Base-by-base conservation (phyloP, 1,140 invertebrate species). In the Aethina tumida region DNA sequence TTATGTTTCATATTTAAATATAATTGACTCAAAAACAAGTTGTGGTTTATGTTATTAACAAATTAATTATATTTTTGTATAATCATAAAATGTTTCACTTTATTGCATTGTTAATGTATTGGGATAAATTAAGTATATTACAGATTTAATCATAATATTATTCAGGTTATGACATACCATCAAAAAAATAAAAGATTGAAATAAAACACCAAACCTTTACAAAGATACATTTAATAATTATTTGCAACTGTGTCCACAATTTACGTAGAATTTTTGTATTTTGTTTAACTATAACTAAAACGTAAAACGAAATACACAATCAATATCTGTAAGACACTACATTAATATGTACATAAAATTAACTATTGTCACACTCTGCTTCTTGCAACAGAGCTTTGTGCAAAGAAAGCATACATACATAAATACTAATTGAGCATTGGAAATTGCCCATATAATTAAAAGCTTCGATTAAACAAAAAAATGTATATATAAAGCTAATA, bases 171-270 rank as follows among this genome's bases (percentile, higher is more conserved):
- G n/a, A n/a, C n/a, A n/a, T n/a, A n/a, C n/a, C n/a, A n/a, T n/a
- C n/a, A n/a, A n/a, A n/a, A n/a, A n/a, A n/a, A n/a, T n/a, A n/a
- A n/a, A n/a, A n/a, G n/a, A n/a, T n/a, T 20, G 10, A 38, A 39
- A 19, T n/a, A 32, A 39, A 39, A 21, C 16, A 15, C 4, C 12
- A 22, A 18, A 24, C 22, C 24, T 39, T 43, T 48, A 49, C 41
- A 49, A 49, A 49, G 43, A 44, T 49, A 49, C 47, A 46, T 49
- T 49, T 40, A 49, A 35, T 49, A 25, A 36, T 41, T 41, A 49
- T 49, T 49, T 46, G 43, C 43, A 46, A 39, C 43, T 49, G 47
- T 49, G 46, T 42, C 40, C 47, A 49, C 43, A 49, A 42, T 46
- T 34, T 39, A 40, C 28, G 39, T 46, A 43, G 41, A 43, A 36